Base-by-base conservation (phyloP, 2,888 invertebrate species). In the Fragum sueziense region DNA sequence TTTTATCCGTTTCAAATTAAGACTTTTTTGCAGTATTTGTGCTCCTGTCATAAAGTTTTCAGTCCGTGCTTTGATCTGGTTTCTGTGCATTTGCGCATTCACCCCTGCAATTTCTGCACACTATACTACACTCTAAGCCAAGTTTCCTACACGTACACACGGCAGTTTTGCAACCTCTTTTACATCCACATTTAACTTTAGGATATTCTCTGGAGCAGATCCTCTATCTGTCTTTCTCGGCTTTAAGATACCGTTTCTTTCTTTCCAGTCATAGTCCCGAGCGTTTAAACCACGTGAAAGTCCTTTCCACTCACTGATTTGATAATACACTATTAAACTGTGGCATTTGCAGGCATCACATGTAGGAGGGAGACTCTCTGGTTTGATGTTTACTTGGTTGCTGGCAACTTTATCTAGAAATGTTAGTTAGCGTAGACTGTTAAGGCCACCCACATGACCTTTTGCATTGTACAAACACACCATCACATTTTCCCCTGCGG, bases 371-470 rank as follows among this genome's bases (percentile, higher is more conserved):
- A 29, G 31, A 9, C 27, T n/a, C 27, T 61, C 27, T 27, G 61
- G 61, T 25, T 61, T 27, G n/a, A 29, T 27, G 27, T 25, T 25
- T 17, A 61, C 17, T 61, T n/a, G 27, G 17, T 17, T 61, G 17
- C 27, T 22, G 11, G 61, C 61, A 29, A 65, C 65, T 37, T 65
- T 65, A 9, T 65, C 37, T 9, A 22, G 14, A 65, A 65, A 65
- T 31, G n/a, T n/a, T 29, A 11, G 3, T 17, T 27, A 3, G 7
- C 65, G 25, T 22, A 65, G 11, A 65, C 65, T 65, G 37, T 65
- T 37, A 17, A 65, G 29, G 29, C 37, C 20, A 17, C 29, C 17
- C 4, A 20, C 9, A 7, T 65, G 37, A 34, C 34, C 65, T 34
- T 31, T 31, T 11, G 59, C 29, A 31, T 59, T 31, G 65, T 65